Conservation (phyloP, 2,797 vertebrate species). For the Bryconaethiops microstoma region DNA sequence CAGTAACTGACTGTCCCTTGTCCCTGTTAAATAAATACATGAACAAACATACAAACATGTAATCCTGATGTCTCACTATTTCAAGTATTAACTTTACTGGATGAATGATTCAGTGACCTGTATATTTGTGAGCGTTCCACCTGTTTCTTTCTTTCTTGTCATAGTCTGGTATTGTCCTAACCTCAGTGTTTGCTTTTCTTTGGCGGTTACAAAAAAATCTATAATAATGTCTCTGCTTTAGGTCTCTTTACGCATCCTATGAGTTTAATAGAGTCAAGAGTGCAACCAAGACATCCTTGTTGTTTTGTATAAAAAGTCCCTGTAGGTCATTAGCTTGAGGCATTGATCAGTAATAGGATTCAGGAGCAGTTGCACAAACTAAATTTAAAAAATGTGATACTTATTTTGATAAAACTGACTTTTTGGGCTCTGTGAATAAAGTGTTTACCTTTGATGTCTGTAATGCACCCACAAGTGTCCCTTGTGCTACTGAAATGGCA, state of each 20-base stretch:
- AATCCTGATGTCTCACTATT: too few species aligned
- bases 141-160: background rate
- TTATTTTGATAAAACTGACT: background rate
- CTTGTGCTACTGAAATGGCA: slow-evolving; percentile 2
- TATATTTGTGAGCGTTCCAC: too few species aligned
- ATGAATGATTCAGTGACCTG: too few species aligned
- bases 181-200: slow-evolving; percentile 22
- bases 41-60: too few species aligned
- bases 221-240: slow-evolving; percentile 29
- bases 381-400: background rate
- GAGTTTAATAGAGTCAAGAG: slow-evolving; percentile 31
- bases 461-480: background rate
- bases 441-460: background rate
- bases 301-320: slow-evolving; percentile 24
- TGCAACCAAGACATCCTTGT: slow-evolving; percentile 16
- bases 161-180: background rate
- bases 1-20: too few species aligned
- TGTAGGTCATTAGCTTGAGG: slow-evolving; percentile 23
- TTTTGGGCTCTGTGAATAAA: background rate
- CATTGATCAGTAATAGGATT: slow-evolving; percentile 33
- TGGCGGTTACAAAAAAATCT: slow-evolving; percentile 31
- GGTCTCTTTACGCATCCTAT: slow-evolving; percentile 24
- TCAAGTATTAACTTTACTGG: too few species aligned
- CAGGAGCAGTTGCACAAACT: background rate
- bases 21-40: too few species aligned